Percentiles rank a stretch among this genome's conserved stretches.
These are phyloP conservation scores for Microchrysa polita DNA, from an alignment of 2,888 invertebrate genomes.

Conservation along the genomic window DNA sequence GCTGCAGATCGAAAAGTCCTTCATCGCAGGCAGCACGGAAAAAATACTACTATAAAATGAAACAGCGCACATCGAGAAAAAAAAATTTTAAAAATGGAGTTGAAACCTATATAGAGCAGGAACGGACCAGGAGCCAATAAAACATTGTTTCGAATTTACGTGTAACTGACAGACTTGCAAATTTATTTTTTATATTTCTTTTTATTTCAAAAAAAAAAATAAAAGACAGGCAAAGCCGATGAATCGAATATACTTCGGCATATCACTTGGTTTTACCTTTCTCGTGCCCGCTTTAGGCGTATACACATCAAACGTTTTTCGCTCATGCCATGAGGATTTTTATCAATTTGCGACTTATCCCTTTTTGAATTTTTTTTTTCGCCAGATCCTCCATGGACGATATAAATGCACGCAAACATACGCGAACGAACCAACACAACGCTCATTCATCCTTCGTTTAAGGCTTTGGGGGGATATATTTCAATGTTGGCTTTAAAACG, in stretches of 20 bases:
- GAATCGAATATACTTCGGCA: no score
- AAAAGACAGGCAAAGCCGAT: no score
- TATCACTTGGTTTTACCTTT: not conserved
- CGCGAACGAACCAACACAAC: no score
- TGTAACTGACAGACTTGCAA: constrained; percentile 13
- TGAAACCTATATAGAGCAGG: not conserved
- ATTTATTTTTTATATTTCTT: no score
- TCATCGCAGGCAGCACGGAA: no score
- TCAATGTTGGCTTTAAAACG: not conserved
- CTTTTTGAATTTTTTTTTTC: constrained; percentile 1
- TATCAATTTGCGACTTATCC: constrained; percentile 34
- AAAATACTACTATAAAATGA: no score
- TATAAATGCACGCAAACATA: constrained; percentile 9
- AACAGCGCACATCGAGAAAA: not conserved
- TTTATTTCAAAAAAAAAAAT: no score
- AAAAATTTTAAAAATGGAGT: not conserved
- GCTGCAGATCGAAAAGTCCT: no score
- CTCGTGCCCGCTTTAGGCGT: not conserved
- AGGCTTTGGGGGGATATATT: not conserved
- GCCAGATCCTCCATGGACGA: not conserved
- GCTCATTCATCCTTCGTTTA: constrained; percentile 7
- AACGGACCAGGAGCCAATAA: constrained; percentile 12
- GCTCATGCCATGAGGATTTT: constrained; percentile 8
- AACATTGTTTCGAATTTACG: constrained; percentile 21
- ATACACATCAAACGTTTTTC: constrained; percentile 22